phyloP scores from a whole-genome alignment of 2,113 vertebrate genomes.

The Eclectus roratus region DNA sequence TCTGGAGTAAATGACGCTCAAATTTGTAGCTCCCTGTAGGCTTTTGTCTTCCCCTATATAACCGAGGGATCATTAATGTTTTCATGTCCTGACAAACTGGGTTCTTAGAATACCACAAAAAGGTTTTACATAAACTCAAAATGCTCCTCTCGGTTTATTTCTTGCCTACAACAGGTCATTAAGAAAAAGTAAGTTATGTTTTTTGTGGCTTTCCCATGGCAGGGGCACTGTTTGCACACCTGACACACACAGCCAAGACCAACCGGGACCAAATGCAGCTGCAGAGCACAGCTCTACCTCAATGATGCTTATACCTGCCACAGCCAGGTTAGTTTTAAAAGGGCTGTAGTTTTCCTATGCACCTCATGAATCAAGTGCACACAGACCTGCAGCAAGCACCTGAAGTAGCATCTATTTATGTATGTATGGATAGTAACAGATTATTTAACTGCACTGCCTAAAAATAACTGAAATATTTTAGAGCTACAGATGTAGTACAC shows the following conservation, averaged over 20 bases:
- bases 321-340: not conserved
- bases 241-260: accelerated
- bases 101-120: not conserved
- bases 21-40: not conserved
- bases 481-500: not conserved
- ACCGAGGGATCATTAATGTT: not conserved
- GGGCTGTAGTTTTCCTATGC: not conserved
- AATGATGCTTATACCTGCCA: not conserved
- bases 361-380: not conserved
- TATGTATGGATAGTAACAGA: not conserved
- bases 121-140: not conserved
- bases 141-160: not conserved
- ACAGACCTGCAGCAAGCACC: not conserved
- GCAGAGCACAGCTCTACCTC: not conserved
- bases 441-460: not conserved
- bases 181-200: not conserved
- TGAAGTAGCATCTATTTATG: not conserved
- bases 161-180: not conserved
- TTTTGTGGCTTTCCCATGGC: not conserved
- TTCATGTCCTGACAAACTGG: not conserved
- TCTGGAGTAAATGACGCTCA: not conserved
- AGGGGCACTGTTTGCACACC: not conserved
- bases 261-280: not conserved
- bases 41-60: not conserved
- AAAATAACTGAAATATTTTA: not conserved